Evolutionary conservation across 1,140 invertebrate species (phyloP).

Genomic region (Lordiphosa collinella): DNA sequence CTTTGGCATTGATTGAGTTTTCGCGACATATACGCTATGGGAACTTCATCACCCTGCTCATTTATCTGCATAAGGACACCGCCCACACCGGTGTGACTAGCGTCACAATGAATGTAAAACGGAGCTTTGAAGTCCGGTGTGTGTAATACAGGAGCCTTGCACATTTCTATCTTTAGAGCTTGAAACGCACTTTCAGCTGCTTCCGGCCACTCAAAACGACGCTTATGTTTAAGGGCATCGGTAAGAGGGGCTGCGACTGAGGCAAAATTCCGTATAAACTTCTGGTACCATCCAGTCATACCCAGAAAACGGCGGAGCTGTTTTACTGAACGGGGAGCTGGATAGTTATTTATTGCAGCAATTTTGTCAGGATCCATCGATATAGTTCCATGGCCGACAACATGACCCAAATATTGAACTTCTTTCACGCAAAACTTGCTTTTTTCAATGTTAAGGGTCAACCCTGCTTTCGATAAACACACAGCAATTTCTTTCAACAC

Average conservation of each 20-base stretch:
- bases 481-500: conserved; percentile 1
- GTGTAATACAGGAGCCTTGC: too few species aligned
- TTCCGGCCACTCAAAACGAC: too few species aligned
- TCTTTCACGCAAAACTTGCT: conserved; percentile 9
- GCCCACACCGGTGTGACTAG: background rate
- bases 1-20: background rate
- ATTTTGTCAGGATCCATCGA: conserved; percentile 11
- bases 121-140: background rate
- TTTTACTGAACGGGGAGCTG: conserved; percentile 1
- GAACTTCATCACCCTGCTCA: background rate
- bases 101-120: background rate
- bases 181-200: background rate
- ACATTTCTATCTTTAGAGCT: background rate
- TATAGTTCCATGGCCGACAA: conserved; percentile 12
- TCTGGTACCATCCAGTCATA: conserved; percentile 10
- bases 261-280: conserved; percentile 13
- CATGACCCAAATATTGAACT: background rate
- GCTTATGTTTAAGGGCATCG: background rate
- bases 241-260: conserved; percentile 4
- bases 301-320: conserved; percentile 14
- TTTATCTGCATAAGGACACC: background rate
- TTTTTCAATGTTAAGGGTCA: conserved; percentile 11
- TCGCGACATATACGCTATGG: too few species aligned
- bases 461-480: background rate
- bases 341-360: background rate